Percentiles rank a stretch among this genome's conserved stretches.
Conservation (phyloP, 2,797 vertebrate species). For the Antrozous pallidus region DNA sequence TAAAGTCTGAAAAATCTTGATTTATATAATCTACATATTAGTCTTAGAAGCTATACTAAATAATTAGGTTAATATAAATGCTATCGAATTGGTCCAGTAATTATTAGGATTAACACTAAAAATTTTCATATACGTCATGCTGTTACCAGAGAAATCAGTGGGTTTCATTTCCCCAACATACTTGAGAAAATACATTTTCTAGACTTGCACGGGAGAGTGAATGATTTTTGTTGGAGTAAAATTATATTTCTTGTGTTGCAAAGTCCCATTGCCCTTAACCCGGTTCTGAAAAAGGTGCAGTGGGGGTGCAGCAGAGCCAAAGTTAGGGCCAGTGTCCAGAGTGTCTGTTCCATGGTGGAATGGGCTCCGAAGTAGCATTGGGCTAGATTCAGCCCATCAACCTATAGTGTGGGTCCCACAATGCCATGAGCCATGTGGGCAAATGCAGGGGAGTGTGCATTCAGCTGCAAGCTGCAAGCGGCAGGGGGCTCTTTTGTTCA, state of each 20-base stretch:
- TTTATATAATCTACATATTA: background rate
- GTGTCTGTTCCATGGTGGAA: background rate
- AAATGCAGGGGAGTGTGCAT: background rate
- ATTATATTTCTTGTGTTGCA: background rate
- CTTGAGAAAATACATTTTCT: background rate
- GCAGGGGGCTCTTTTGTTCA: background rate
- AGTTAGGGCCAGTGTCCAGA: background rate
- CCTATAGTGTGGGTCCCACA: background rate
- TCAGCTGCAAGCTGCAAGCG: background rate
- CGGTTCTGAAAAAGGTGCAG: background rate
- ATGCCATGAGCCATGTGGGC: background rate
- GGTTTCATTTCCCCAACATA: background rate
- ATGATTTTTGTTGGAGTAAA: background rate
- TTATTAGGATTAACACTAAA: background rate
- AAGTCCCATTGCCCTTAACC: background rate
- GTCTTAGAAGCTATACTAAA: background rate
- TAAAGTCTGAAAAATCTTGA: background rate
- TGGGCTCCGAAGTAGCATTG: background rate
- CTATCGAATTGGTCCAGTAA: background rate
- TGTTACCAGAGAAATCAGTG: background rate
- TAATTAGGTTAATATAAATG: background rate
- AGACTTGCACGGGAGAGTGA: background rate
- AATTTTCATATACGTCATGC: background rate
- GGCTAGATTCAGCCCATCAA: background rate
- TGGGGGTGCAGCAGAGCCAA: background rate